phyloP scores from a whole-genome alignment of 2,113 vertebrate species.

The Trogon melanurus region DNA sequence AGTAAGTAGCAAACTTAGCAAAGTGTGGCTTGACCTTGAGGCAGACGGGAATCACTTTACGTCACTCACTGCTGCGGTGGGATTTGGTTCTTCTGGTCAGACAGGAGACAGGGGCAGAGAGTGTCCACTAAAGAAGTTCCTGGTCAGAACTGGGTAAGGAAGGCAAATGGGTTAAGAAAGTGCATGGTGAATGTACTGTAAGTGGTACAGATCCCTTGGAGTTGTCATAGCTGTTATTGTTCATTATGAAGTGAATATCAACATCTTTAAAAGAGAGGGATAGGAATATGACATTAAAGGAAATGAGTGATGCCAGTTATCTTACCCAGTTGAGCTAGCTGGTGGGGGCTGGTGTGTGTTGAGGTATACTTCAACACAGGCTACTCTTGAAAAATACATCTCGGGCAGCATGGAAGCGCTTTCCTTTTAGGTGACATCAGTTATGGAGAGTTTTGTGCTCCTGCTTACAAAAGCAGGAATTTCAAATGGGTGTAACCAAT shows the following conservation, averaged over 20 bases:
- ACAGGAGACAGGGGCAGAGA: not conserved
- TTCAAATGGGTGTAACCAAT: not conserved
- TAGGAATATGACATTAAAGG: not conserved
- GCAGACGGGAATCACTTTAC: not conserved
- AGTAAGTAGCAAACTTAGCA: constrained; percentile 78
- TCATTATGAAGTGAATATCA: not conserved
- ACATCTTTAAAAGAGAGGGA: not conserved
- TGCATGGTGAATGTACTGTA: not conserved
- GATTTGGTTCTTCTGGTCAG: not conserved
- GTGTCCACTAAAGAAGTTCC: not conserved
- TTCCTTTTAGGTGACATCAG: not conserved
- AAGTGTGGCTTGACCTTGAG: not conserved
- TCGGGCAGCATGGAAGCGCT: not conserved
- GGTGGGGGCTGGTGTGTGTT: not conserved
- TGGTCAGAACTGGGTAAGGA: not conserved
- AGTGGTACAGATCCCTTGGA: not conserved
- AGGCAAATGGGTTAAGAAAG: not conserved
- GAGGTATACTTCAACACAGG: not conserved
- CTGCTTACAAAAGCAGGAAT: not conserved
- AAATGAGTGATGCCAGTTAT: not conserved
- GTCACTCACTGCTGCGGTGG: not conserved
- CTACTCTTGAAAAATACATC: not conserved
- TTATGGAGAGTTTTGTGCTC: not conserved
- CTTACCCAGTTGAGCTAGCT: not conserved
- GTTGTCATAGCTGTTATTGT: not conserved